Evolutionary conservation across 2,888 invertebrate genomes (phyloP), one percentile per base, ranked within the genome.

Genomic region (Chesias legatella): DNA sequence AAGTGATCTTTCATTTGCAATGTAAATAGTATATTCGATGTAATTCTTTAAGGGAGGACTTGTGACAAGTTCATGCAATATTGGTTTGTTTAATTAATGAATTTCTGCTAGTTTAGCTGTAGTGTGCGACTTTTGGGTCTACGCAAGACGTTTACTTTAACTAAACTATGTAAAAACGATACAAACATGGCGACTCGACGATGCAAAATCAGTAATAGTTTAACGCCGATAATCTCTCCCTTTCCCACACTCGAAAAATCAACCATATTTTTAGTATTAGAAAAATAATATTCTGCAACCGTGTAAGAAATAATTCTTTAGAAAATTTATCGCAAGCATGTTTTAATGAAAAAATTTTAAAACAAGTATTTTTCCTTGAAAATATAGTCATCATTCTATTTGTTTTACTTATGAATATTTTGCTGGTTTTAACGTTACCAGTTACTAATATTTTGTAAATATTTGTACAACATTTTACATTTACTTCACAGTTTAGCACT

Each of bases 1-100:
- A 71, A 73, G 71, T 79, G 50, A 52, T 73, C 66, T 75, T 71
- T 83, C 68, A 73, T 81, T 83, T 83, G 82, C 85, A 69, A 63
- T 86, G 85, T 86, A 86, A 77, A 86, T 86, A 80, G 76, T 71
- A 73, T 70, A 55, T 52, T 51, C 36, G 52, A 52, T 67, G 67
- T 69, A 71, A 67, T 65, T 64, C 60, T 58, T 65, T 73, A 73
- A 67, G 73, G 64, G 66, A 59, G 63, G 55, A 61, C 60, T 65
- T 80, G 79, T 82, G 79, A 82, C 84, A 80, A 72, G 74, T 78
- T 79, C 63, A 72, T 77, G 83, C 79, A 84, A 81, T 82, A 80
- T 73, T 73, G 63, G 62, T 59, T 49, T 55, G 51, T 59, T 58
- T 61, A 60, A 62, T 58, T 60, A 63, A 63, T 61, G 72, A 63